These are phyloP conservation scores for Lasioglossum albipes DNA, from an alignment of 1,140 invertebrate genomes.

Conservation along the genomic window DNA sequence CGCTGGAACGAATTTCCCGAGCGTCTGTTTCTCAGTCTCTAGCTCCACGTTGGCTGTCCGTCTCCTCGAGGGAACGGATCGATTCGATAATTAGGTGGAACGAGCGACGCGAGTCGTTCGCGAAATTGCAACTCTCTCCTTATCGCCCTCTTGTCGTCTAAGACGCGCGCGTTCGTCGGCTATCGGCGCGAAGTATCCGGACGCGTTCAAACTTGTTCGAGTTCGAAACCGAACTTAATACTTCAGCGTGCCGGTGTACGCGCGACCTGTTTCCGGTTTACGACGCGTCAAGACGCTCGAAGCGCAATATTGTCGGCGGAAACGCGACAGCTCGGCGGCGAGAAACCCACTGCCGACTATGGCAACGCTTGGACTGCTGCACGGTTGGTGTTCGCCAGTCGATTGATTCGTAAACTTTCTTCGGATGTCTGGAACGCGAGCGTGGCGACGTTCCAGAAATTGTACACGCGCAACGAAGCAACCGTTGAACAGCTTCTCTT, in stretches of 20 bases:
- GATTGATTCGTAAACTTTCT: constrained; percentile 6
- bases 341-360: neutral
- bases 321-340: neutral
- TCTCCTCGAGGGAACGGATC: too few relatives aligned
- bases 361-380: neutral
- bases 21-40: neutral
- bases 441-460: neutral
- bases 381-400: neutral
- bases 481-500: too few relatives aligned
- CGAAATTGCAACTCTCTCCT: too few relatives aligned
- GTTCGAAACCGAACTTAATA: too few relatives aligned
- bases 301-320: neutral
- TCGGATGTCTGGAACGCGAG: neutral
- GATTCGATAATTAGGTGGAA: constrained; percentile 19
- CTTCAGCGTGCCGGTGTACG: too few relatives aligned
- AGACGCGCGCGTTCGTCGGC: too few relatives aligned
- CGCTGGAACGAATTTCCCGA: constrained; percentile 36
- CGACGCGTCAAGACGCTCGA: too few relatives aligned
- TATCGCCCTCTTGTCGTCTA: too few relatives aligned
- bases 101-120: neutral
- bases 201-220: too few relatives aligned
- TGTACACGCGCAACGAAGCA: neutral
- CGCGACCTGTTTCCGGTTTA: too few relatives aligned
- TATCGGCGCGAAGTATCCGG: too few relatives aligned
- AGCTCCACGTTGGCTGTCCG: neutral